phyloP scores from a whole-genome alignment of 2,888 invertebrate genomes.

The Caenorhabditis sinica region DNA sequence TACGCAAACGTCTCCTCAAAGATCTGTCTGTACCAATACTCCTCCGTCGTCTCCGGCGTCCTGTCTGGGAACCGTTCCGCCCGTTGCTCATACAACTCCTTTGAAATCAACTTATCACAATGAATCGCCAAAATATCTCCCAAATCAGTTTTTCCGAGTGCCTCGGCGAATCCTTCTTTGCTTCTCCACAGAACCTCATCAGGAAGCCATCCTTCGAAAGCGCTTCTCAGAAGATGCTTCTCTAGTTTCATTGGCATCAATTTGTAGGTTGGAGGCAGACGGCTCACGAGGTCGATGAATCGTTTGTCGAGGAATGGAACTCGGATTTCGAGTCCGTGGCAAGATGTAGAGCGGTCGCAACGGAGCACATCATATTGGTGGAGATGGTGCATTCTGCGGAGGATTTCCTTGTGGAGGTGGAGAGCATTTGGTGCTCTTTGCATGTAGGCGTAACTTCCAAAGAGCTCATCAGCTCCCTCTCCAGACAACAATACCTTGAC shows the following conservation, averaged over 20 bases:
- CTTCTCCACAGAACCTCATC: conserved; percentile 82
- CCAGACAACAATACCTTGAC: conserved; percentile 83
- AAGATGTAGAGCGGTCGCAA: conserved; percentile 80
- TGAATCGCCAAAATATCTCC: conserved; percentile 79
- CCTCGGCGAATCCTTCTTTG: conserved; percentile 83
- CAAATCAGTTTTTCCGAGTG: conserved; percentile 81
- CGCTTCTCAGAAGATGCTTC: conserved; percentile 79
- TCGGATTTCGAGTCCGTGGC: conserved; percentile 83
- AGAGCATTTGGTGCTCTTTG: conserved; percentile 82
- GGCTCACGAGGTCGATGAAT: conserved; percentile 80
- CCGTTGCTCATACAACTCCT: conserved; percentile 73
- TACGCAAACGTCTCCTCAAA: conserved; percentile 80
- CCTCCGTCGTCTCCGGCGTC: conserved; percentile 79
- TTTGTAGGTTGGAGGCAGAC: conserved; percentile 81
- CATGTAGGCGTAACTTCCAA: conserved; percentile 83
- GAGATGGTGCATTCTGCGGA: conserved; percentile 79
- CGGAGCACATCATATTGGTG: conserved; percentile 83
- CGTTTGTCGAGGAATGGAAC: conserved; percentile 83
- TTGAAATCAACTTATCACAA: conserved; percentile 72
- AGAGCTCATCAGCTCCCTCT: conserved; percentile 83
- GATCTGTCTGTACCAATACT: conserved; percentile 80
- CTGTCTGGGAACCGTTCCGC: conserved; percentile 78
- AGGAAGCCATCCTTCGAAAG: conserved; percentile 82
- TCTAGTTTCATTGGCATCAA: conserved; percentile 80
- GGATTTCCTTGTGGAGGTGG: conserved; percentile 81